Base-by-base conservation (phyloP, 2,888 invertebrate genomes). In the Temnothorax ravouxi region DNA sequence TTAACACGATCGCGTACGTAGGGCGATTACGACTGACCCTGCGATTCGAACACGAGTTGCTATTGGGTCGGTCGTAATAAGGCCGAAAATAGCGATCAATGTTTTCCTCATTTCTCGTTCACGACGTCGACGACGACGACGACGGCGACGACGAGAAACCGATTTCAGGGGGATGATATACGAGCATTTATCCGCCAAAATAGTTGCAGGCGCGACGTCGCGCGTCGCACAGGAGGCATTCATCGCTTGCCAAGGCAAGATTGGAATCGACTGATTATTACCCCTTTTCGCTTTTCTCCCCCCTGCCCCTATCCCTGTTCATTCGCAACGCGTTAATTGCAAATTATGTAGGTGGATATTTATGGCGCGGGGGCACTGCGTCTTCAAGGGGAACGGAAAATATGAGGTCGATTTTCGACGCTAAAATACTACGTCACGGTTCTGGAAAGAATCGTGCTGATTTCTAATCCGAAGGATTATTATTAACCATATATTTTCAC, bases 21-120 rank as follows among this genome's bases (percentile, higher is more conserved):
- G 64, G 75, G 69, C 52, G 82, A 89, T 88, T 81, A 81, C 79
- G 88, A 87, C 90, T 90, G 88, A 86, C 83, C 89, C 66, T 75
- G 61, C 84, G 81, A 85, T 81, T 84, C 47, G 80, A 77, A 34
- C 25, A 69, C 62, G 61, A 81, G 56, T 77, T 64, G 87, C 50
- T 66, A 82, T 64, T 79, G 61, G 66, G 83, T 62, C 88, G 92
- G 89, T 89, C 92, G 93, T 90, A 93, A 94, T 93, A 92, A 93
- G 87, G 92, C 93, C 93, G 92, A 94, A 94, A 94, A 94, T 94
- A 94, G 93, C 94, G 92, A 94, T 93, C 93, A 93, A 92, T 92
- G 91, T 92, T 93, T 93, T 93, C 92, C 91, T 89, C 91, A 88
- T 89, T 89, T 29, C 87, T 87, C 83, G 83, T 87, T 80, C 84